phyloP scores from a whole-genome alignment of 2,113 vertebrate species.

The Rhinolophus ferrumequinum region DNA sequence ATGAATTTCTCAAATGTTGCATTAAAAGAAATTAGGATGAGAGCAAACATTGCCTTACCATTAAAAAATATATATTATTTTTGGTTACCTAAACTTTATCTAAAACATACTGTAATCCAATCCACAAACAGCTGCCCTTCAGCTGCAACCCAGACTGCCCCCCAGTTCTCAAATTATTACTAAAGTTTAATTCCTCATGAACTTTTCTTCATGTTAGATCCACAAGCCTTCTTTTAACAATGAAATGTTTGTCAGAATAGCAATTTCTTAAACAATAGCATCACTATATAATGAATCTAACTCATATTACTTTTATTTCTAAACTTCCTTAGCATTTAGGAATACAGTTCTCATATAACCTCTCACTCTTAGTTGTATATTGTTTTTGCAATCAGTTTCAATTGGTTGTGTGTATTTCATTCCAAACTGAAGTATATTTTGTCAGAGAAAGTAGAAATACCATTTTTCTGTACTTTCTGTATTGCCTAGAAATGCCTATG shows the following conservation, averaged over 20 bases:
- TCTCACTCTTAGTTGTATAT: neutral
- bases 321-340: slow-evolving; percentile 35
- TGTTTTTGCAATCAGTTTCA: slow-evolving; percentile 53
- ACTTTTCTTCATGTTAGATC: slow-evolving; percentile 29
- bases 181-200: slow-evolving; percentile 38
- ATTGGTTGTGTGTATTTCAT: neutral
- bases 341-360: neutral
- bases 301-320: slow-evolving; percentile 3
- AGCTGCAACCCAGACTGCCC: slow-evolving; percentile 21
- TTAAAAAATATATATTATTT: neutral
- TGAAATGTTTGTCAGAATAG: slow-evolving; percentile 38
- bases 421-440: slow-evolving; percentile 47
- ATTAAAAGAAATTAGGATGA: slow-evolving; percentile 22
- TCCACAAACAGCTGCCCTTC: slow-evolving; percentile 64
- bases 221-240: slow-evolving; percentile 62
- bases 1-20: slow-evolving; percentile 30
- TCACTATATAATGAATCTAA: neutral
- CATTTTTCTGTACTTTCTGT: slow-evolving; percentile 24
- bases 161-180: slow-evolving; percentile 60
- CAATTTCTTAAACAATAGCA: slow-evolving; percentile 41
- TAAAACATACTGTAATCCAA: slow-evolving; percentile 54
- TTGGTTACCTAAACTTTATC: slow-evolving; percentile 14
- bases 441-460: neutral
- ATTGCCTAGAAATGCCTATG: neutral
- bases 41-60: slow-evolving; percentile 11